Conservation (phyloP, 2,888 invertebrate species). For the Coleophora deauratella region DNA sequence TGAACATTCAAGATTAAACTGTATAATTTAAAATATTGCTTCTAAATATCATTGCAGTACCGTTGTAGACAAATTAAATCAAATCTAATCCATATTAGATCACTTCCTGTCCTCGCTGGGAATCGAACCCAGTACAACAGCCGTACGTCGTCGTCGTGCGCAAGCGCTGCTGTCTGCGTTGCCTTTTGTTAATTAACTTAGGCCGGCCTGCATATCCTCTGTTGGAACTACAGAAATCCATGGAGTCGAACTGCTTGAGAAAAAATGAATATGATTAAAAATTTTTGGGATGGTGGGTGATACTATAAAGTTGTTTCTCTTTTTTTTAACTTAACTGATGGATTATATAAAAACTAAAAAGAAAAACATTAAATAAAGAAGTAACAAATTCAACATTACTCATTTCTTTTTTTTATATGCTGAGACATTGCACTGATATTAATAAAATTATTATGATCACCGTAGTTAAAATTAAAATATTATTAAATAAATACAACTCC, state of each 20-base stretch:
- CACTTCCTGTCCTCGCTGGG: neutral
- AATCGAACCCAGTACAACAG: neutral
- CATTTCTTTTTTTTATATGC: too few relatives aligned
- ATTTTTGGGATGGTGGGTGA: slow-evolving; percentile 1
- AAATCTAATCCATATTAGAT: too few relatives aligned
- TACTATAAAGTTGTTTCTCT: neutral
- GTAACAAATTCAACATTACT: neutral
- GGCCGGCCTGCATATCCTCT: slow-evolving; percentile 49
- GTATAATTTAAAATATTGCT: too few relatives aligned
- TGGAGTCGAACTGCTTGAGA: too few relatives aligned
- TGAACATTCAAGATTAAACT: too few relatives aligned
- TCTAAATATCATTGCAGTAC: too few relatives aligned
- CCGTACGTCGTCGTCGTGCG: slow-evolving; percentile 21
- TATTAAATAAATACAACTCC: neutral
- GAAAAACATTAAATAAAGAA: neutral
- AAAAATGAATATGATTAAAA: slow-evolving; percentile 27
- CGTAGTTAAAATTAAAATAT: too few relatives aligned
- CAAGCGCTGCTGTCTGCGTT: slow-evolving; percentile 31
- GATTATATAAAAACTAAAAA: neutral
- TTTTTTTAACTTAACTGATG: neutral
- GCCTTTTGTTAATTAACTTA: slow-evolving; percentile 68
- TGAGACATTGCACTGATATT: too few relatives aligned
- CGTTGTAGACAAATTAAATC: too few relatives aligned
- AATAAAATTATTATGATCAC: too few relatives aligned
- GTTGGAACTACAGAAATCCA: slow-evolving; percentile 24